Base-by-base conservation (phyloP, 1,140 invertebrate species). In the Drosophila oshimai region DNA sequence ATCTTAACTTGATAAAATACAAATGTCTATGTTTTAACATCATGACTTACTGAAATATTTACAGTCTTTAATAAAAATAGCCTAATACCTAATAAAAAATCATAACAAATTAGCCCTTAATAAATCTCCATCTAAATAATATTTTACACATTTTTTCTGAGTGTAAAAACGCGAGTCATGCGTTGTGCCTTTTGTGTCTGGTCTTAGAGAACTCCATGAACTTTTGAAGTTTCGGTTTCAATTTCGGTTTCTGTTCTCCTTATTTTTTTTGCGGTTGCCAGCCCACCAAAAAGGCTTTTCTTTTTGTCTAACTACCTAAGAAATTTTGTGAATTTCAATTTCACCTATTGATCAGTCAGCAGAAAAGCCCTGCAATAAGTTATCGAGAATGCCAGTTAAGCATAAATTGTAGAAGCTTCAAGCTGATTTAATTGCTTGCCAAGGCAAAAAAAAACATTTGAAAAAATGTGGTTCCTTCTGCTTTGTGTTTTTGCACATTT, bases 341-440 rank as follows among this genome's bases (percentile, higher is more conserved):
- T 10, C 7, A 4, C n/a, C 29, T 33, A 55, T 74, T 74, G 65
- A 65, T 47, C 65, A 29, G 20, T 33, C 62, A 42, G 54, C 41
- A 24, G 12, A 61, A 51, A 45, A 72, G 29, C 12, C 6, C 6
- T 45, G 10, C 12, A 4, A 22, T 15, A 68, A 46, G 42, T 60
- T 58, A 51, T 49, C 13, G 10, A 22, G 55, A 60, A 60, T 37
- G 58, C 60, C 34, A 67, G 45, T 73, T 60, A 65, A 74, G 55
- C 72, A 72, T 45, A 80, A 77, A 54, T 54, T 71, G 46, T 17
- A 13, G 46, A 42, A 61, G 31, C 55, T 29, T 50, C 33, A 61
- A 64, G 31, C 36, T 18, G 26, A 75, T 41, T 76, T 81, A 86
- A 81, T 77, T 87, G 83, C 72, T 58, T 61, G 45, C 18, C 69